Evolutionary conservation across 1,140 invertebrate genomes (phyloP), one percentile per base, ranked within the genome.

Genomic region (Diprion similis): DNA sequence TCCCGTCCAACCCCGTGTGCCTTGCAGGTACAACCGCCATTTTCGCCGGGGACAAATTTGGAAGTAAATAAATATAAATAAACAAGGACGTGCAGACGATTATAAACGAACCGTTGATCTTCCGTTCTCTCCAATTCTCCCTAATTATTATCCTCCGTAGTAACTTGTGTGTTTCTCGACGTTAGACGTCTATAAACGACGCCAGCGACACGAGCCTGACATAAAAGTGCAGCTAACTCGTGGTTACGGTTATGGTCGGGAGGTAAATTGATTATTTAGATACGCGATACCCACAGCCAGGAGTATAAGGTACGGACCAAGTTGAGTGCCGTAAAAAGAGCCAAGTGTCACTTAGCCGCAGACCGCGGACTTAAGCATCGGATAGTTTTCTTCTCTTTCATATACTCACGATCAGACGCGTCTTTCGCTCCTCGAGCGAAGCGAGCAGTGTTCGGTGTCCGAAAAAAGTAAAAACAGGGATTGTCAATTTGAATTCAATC

Each of bases 231-330:
- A 37, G 24, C 83, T 85, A 85, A 85, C 84, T 86, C 82, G 82
- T 79, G 84, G 83, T 86, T 85, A 86, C 83, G 84, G 84, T 86
- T 86, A 86, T 85, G 84, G 82, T 78, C 77, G 76, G 78, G 24
- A 76, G 74, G 80, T 82, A 84, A 85, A 86, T 85, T 85, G 84
- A 86, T 85, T 85, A 86, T 86, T 85, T 83, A 85, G 82, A 82
- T 82, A 82, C 82, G 84, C 80, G 81, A 84, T 77, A 78, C 80
- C 77, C n/a, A n/a, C n/a, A n/a, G 24, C 24, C 24, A 37, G 66
- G 73, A 72, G 73, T 68, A 73, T 72, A 46, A 18, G 59, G 59
- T 68, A 46, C 68, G 17, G 74, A 78, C 79, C 77, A 79, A 78
- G 78, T 81, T 75, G 77, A 78, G 75, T 75, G 76, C 75, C 78